Evolutionary conservation across 2,797 vertebrate genomes (phyloP), one percentile per base, ranked within the genome.

Genomic region (Amphiprion clarkii): DNA sequence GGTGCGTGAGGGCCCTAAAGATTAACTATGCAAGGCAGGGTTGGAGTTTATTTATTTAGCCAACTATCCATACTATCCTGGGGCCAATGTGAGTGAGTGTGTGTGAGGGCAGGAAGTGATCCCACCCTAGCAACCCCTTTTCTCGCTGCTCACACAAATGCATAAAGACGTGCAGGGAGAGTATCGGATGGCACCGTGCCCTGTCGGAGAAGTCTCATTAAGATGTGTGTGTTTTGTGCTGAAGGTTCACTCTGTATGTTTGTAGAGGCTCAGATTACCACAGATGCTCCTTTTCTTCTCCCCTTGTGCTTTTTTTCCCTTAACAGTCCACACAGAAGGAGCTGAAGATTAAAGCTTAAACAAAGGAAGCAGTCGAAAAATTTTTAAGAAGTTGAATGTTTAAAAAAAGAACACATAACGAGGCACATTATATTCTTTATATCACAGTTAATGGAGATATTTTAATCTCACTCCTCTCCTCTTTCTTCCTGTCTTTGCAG

Each of bases 401-500:
- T 39, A 3, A 70, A 8, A 8, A 23, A 25, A 14, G 6, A 54
- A 16, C 10, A 12, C 27, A 3, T 8, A 25, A 10, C 5, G 4
- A 7, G n/a, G 16, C 27, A 36, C 3, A 25, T 23, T 13, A 44
- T 21, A 6, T 2, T 44, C 9, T 21, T 19, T 68, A 33, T 4
- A 31, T 68, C 44, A 6, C 33, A 25, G 2, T 36, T 33, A 48
- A 21, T 67, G 14, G 10, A 42, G 27, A 1, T 6, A 19, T 42
- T 33, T 31, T 33, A 36, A 23, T 51, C 58, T 82, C 52, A 61
- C 36, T 27, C 55, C 5, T 61, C 16, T 9, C 19, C 21, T 16
- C 5, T 25, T 31, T 31, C 51, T 63, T 46, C 14, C 19, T 36
- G 65, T 79, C 82, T 82, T 56, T 58, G 17, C 90, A 99, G 98